Evolutionary conservation across 2,797 vertebrate genomes (phyloP).

Genomic region (Chaenodraco wilsoni): DNA sequence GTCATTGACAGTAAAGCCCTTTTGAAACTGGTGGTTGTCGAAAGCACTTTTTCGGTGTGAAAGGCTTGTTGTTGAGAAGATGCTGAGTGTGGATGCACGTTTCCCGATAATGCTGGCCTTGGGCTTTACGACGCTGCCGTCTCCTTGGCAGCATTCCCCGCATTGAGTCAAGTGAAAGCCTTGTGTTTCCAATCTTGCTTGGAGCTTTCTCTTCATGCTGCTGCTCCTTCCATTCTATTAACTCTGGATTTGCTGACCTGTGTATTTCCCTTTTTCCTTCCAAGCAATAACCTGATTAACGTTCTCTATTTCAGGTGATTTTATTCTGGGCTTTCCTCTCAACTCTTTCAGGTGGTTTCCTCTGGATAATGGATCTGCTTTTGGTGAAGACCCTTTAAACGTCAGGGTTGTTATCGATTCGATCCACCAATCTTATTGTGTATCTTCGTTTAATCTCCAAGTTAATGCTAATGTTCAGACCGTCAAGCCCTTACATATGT

Average conservation of each 20-base stretch:
- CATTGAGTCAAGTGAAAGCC: not conserved
- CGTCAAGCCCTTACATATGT: constrained; percentile 11
- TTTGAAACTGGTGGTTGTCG: not conserved
- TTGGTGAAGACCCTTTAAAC: not conserved
- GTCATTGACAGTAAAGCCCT: not conserved
- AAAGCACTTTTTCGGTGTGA: not conserved
- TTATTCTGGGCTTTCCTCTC: constrained; percentile 6
- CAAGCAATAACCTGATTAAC: not conserved
- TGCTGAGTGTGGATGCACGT: not conserved
- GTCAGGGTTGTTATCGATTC: constrained; percentile 31
- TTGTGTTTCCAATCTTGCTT: no score
- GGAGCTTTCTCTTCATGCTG: not conserved
- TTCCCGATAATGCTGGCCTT: not conserved
- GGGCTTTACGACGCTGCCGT: not conserved
- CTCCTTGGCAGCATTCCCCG: not conserved
- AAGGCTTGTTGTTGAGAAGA: not conserved
- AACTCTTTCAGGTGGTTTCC: constrained; percentile 25
- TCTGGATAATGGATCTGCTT: constrained; percentile 11
- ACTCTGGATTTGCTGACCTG: constrained; percentile 27
- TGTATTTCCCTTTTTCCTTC: not conserved
- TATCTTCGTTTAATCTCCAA: not conserved
- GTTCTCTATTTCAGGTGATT: constrained; percentile 34
- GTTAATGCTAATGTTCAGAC: constrained; percentile 1
- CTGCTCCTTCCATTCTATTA: not conserved
- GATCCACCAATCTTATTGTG: not conserved